A percentile compares a stretch with the other conserved stretches of the same genome.
phyloP scores from a whole-genome alignment of 1,140 invertebrate genomes.

The Anthonomus grandis region DNA sequence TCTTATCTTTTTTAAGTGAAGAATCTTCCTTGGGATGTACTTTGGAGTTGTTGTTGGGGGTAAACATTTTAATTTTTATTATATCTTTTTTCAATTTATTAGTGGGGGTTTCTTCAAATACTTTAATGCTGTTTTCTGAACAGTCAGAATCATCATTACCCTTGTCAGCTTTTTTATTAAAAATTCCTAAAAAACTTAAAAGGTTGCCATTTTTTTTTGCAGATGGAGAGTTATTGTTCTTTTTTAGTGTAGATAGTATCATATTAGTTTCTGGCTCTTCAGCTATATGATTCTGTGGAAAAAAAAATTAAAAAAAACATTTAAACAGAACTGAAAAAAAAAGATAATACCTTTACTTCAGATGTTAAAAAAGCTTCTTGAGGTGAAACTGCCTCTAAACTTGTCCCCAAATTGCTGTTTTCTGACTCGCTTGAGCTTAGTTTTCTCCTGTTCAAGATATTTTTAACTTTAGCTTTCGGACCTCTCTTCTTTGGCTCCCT shows the following conservation, averaged over 20 bases:
- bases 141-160: no score
- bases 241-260: no score
- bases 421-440: conserved; percentile 20
- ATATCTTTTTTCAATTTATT: conserved; percentile 7
- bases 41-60: conserved; percentile 4
- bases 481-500: conserved; percentile 4
- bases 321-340: no score
- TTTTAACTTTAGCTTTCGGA: background rate
- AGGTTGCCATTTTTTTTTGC: conserved; percentile 9
- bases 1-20: background rate
- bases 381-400: no score
- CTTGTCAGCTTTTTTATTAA: conserved; percentile 15
- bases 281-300: no score
- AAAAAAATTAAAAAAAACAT: no score
- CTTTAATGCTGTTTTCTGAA: conserved; percentile 8
- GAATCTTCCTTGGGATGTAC: background rate
- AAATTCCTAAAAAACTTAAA: conserved; percentile 15
- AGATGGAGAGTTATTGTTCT: no score
- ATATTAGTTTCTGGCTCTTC: no score
- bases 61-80: conserved; percentile 30
- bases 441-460: background rate
- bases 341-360: no score
- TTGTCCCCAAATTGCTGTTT: conserved; percentile 16
- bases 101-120: background rate
- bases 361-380: no score